Base-by-base conservation (phyloP, 2,888 invertebrate genomes). In the Creontiades dilutus region DNA sequence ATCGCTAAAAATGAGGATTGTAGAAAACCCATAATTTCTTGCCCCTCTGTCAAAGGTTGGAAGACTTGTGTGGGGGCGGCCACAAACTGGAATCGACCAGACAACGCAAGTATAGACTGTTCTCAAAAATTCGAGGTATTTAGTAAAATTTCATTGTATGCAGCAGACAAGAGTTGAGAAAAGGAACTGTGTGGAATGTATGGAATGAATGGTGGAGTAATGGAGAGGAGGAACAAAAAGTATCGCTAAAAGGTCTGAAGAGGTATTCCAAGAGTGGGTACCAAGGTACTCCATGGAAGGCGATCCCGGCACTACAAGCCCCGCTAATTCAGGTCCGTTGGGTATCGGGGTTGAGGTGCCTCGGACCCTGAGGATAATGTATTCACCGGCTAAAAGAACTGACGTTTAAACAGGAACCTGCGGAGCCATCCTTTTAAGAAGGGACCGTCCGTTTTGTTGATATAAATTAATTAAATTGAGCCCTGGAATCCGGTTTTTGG, bases 401-500 rank as follows among this genome's bases (percentile, higher is more conserved):
- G 78, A 78, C 78, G 47, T 46, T 47, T 46, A 19, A 78, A 37
- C 78, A 78, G 78, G 78, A 46, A 78, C 78, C 16, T 78, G 11
- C 9, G 46, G 78, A 19, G 37, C 78, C 37, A 37, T 46, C 46
- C 78, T 78, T 78, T 78, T 78, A 78, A 78, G 76, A 19, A 78
- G 0, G 27, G 11, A 27, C 19, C 68, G 46, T n/a, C 46, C 78
- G 46, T 37, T 78, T 78, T 78, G 78, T 78, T 78, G 78, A 78
- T 78, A 78, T 78, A 78, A 78, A 78, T 78, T 78, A 78, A 78
- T 78, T 78, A 78, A 78, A 78, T 78, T 78, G 78, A 78, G 78
- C 19, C 46, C 46, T 11, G 78, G 78, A 47, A 78, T 78, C 78
- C 78, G 78, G 78, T 78, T 47, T 78, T 16, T 78, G 78, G 78